Evolutionary conservation across 2,888 invertebrate species (phyloP).

Genomic region (Meganola albula): DNA sequence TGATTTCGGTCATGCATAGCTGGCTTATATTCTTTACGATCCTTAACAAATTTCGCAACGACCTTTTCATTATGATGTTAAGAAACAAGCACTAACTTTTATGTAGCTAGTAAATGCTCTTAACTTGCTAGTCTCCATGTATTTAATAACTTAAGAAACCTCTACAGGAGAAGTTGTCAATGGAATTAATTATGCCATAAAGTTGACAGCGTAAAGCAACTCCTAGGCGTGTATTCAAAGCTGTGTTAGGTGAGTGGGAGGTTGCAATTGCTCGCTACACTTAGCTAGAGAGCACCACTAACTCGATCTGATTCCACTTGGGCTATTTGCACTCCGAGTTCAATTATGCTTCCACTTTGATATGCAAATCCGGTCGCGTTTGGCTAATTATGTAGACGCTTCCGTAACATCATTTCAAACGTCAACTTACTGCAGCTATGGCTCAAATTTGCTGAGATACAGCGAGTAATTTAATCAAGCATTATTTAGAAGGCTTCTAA

Average conservation of each 20-base stretch:
- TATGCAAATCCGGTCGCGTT: conserved; percentile 73
- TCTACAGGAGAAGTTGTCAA: too few relatives aligned
- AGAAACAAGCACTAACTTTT: too few relatives aligned
- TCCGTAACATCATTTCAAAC: conserved; percentile 56
- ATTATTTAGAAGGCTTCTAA: too few relatives aligned
- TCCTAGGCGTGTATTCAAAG: conserved; percentile 22
- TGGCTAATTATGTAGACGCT: conserved; percentile 70
- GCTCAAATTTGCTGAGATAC: conserved; percentile 14
- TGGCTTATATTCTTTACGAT: too few relatives aligned
- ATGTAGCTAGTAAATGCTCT: too few relatives aligned
- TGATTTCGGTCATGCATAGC: too few relatives aligned
- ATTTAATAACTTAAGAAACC: too few relatives aligned
- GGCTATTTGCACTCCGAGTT: conserved; percentile 71
- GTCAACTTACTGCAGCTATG: conserved; percentile 41
- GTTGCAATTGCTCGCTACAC: conserved; percentile 44
- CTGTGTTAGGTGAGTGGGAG: conserved; percentile 20
- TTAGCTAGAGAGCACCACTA: conserved; percentile 59
- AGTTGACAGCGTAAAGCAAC: conserved; percentile 41
- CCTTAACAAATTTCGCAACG: too few relatives aligned
- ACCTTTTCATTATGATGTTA: too few relatives aligned
- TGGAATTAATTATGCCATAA: conserved; percentile 69
- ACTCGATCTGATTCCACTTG: conserved; percentile 71
- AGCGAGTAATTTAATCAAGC: not conserved
- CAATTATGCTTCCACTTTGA: conserved; percentile 74
- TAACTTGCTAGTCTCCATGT: too few relatives aligned